A percentile compares a stretch with the other conserved stretches of the same genome.
Evolutionary conservation across 2,113 vertebrate genomes (phyloP).

Genomic region (Spheniscus mendiculus): DNA sequence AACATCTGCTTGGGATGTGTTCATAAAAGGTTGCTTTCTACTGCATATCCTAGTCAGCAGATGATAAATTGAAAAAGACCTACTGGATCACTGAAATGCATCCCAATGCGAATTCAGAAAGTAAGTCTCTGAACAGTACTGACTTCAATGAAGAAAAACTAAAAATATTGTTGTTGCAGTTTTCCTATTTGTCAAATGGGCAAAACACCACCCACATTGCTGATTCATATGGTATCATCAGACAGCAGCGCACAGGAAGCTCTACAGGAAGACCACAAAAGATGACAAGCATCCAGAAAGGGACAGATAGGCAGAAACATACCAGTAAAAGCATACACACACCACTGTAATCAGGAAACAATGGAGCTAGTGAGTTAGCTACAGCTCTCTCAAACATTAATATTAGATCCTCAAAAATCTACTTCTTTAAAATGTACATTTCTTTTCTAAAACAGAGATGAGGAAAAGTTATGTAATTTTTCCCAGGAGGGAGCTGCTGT

Average conservation of each 20-base stretch:
- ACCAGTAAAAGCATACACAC: not conserved
- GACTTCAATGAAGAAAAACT: not conserved
- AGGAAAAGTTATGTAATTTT: not conserved
- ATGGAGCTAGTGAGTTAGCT: not conserved
- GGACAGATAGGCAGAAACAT: not conserved
- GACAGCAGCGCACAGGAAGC: slow-evolving; percentile 27
- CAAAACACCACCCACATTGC: slow-evolving; percentile 20
- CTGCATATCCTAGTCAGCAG: not conserved
- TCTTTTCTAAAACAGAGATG: not conserved
- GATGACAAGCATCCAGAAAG: not conserved
- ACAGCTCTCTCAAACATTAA: not conserved
- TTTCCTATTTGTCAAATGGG: not conserved
- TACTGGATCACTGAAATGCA: not conserved
- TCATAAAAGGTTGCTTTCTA: not conserved
- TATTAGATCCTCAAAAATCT: not conserved
- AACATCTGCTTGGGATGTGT: not conserved
- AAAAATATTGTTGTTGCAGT: not conserved
- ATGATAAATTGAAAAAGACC: not conserved
- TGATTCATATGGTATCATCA: slow-evolving; percentile 28
- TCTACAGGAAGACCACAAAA: slow-evolving; percentile 50
- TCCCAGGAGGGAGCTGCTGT: not conserved
- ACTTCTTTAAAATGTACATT: not conserved
- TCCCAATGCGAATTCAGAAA: not conserved
- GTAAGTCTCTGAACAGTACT: not conserved
- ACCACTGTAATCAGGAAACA: not conserved